Evolutionary conservation across 2,888 invertebrate genomes (phyloP).

Genomic region (Cryptocheilus praepositus): DNA sequence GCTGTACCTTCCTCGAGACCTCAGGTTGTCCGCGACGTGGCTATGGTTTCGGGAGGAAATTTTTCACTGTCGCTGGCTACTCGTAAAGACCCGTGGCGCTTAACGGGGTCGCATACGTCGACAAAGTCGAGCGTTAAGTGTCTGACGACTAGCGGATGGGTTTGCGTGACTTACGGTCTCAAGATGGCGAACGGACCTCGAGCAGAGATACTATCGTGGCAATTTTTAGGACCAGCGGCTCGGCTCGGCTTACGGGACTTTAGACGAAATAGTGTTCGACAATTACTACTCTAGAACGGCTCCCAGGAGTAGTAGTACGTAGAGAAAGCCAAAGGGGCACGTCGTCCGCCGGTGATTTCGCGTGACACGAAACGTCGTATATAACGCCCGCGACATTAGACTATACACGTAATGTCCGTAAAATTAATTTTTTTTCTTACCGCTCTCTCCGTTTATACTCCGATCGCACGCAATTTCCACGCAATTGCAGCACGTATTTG

Average conservation of each 20-base stretch:
- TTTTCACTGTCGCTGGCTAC: neutral
- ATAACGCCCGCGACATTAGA: slow-evolving; percentile 11
- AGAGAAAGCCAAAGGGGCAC: no score
- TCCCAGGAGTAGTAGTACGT: no score
- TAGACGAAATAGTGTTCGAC: slow-evolving; percentile 11
- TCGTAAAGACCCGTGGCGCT: neutral
- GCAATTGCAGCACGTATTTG: slow-evolving; percentile 1
- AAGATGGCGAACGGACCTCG: slow-evolving; percentile 25
- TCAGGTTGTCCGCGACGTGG: no score
- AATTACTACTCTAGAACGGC: slow-evolving; percentile 1
- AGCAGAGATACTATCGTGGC: slow-evolving; percentile 24
- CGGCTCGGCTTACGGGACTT: slow-evolving; percentile 9
- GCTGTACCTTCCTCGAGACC: no score
- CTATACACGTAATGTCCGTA: slow-evolving; percentile 20
- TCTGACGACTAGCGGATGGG: slow-evolving; percentile 17
- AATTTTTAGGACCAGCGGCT: slow-evolving; percentile 21
- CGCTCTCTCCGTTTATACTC: neutral
- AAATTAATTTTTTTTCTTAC: slow-evolving; percentile 19
- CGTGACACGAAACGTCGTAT: slow-evolving; percentile 27
- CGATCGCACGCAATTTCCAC: slow-evolving; percentile 5
- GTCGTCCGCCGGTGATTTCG: slow-evolving; percentile 10
- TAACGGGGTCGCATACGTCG: neutral
- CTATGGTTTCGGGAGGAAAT: neutral
- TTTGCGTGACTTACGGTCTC: slow-evolving; percentile 34
- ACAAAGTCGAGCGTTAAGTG: slow-evolving; percentile 6